These are phyloP conservation scores for Mythimna albipuncta DNA, from an alignment of 2,888 invertebrate genomes.

Conservation along the genomic window DNA sequence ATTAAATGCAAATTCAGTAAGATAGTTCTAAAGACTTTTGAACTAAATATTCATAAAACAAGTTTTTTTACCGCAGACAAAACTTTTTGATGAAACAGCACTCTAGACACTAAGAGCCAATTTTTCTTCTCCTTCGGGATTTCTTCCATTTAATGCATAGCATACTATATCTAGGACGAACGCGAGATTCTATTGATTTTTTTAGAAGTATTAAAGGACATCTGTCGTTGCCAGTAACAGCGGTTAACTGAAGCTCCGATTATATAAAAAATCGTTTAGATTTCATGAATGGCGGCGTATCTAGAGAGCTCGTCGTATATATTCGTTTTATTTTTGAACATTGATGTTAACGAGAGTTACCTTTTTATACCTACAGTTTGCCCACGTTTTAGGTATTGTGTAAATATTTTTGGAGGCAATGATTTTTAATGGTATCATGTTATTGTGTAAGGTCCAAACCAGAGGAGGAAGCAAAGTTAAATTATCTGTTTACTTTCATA, in stretches of 20 bases:
- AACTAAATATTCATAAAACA: conserved; percentile 8
- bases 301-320: conserved; percentile 19
- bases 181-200: conserved; percentile 31
- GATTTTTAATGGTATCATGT: conserved; percentile 20
- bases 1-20: conserved; percentile 27
- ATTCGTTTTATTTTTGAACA: conserved; percentile 33
- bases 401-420: conserved; percentile 33
- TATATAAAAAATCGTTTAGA: conserved; percentile 35
- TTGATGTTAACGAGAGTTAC: conserved; percentile 26
- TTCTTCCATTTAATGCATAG: conserved; percentile 28
- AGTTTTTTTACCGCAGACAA: conserved; percentile 29
- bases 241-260: conserved; percentile 20
- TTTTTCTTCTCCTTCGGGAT: conserved; percentile 15
- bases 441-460: conserved; percentile 5
- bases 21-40: conserved; percentile 5
- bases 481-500: not conserved
- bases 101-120: conserved; percentile 1
- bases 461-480: not conserved
- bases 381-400: conserved; percentile 19
- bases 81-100: conserved; percentile 8
- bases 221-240: conserved; percentile 39
- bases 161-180: conserved; percentile 20
- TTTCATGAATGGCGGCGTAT: conserved; percentile 30
- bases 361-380: conserved; percentile 22
- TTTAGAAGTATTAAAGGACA: conserved; percentile 34